Percentiles rank a stretch among this genome's conserved stretches.
Conservation (phyloP, 1,140 invertebrate genomes). For the Lepidostoma basale region DNA sequence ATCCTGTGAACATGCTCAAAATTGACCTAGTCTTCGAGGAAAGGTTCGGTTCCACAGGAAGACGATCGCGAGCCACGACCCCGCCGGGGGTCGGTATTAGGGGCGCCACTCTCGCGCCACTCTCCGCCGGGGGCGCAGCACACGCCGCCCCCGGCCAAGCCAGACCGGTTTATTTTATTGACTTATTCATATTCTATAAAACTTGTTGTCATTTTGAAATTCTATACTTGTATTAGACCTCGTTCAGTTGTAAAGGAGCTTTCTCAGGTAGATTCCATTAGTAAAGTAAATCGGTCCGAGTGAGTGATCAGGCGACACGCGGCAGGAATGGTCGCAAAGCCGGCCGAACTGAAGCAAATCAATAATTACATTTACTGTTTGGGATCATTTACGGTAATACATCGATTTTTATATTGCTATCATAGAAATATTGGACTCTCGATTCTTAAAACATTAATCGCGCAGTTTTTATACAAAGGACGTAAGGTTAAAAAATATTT, state of each 20-base stretch:
- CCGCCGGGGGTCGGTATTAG: conserved; percentile 1
- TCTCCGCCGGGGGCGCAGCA: no score
- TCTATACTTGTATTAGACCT: conserved; percentile 9
- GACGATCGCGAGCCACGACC: conserved; percentile 14
- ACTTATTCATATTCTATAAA: conserved; percentile 7
- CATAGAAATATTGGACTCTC: conserved; percentile 39
- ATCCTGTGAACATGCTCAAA: conserved; percentile 43
- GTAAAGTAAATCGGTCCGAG: not conserved
- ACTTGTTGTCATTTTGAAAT: conserved; percentile 17
- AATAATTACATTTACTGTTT: conserved; percentile 46
- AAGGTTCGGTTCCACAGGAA: conserved; percentile 33
- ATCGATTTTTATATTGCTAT: conserved; percentile 47
- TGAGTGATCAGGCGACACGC: not conserved
- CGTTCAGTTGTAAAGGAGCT: not conserved
- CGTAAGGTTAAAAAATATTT: conserved; percentile 31
- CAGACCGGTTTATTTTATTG: not conserved
- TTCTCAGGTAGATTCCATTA: not conserved
- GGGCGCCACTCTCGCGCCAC: conserved; percentile 8
- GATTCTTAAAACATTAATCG: conserved; percentile 42
- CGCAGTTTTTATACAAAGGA: conserved; percentile 39
- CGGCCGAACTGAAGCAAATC: conserved; percentile 39
- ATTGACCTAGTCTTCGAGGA: conserved; percentile 41
- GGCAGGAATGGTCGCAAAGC: not conserved
- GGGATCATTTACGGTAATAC: conserved; percentile 47
- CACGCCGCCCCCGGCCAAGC: not conserved